Evolutionary conservation across 2,888 invertebrate species (phyloP).

Genomic region (Leptogaster cylindrica): DNA sequence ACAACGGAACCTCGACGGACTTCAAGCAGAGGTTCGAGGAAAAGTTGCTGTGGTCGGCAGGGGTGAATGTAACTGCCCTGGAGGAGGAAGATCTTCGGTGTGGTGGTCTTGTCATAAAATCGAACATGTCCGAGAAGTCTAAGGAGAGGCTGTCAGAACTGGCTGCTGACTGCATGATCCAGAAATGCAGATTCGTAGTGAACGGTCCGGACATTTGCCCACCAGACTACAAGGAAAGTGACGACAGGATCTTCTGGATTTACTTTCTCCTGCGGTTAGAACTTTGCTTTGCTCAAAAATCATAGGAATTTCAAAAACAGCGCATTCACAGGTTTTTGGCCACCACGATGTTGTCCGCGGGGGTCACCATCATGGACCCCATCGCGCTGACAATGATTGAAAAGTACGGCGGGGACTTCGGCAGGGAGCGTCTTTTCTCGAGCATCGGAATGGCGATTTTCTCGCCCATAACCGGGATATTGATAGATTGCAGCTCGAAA

Average conservation of each 20-base stretch:
- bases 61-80: conserved; percentile 76
- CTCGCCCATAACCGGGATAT: conserved; percentile 78
- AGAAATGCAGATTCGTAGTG: conserved; percentile 76
- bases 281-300: neutral
- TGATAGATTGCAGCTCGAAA: conserved; percentile 70
- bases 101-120: conserved; percentile 73
- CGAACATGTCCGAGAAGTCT: conserved; percentile 69
- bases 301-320: neutral
- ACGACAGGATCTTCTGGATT: conserved; percentile 80
- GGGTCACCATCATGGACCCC: conserved; percentile 89
- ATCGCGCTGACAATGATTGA: conserved; percentile 86
- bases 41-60: conserved; percentile 68
- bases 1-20: conserved; percentile 76
- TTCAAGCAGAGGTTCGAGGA: conserved; percentile 75
- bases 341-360: conserved; percentile 81
- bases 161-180: conserved; percentile 76
- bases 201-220: conserved; percentile 81
- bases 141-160: conserved; percentile 67
- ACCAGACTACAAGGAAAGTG: conserved; percentile 79
- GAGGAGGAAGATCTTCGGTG: conserved; percentile 78
- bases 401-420: conserved; percentile 82
- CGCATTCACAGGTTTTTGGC: conserved; percentile 69
- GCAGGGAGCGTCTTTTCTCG: conserved; percentile 79
- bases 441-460: conserved; percentile 84
- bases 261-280: conserved; percentile 72